Percentiles rank a stretch among this genome's conserved stretches.
Evolutionary conservation across 2,797 vertebrate species (phyloP).

Genomic region (Schizopygopsis malacanthus): DNA sequence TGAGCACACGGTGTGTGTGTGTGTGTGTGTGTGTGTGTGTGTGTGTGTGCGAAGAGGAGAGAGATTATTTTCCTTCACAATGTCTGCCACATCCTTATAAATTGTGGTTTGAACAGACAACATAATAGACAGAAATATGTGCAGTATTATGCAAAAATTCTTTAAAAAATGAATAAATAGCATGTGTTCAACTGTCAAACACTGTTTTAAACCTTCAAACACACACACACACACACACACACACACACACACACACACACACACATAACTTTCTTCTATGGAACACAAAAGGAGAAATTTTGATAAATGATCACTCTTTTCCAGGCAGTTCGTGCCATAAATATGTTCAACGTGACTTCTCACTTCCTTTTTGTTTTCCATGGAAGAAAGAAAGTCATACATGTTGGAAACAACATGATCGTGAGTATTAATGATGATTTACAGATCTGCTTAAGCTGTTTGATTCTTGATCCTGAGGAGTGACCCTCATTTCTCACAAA

Average conservation of each 20-base stretch:
- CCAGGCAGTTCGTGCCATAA: not conserved
- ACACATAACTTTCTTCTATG: not conserved
- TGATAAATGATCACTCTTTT: not conserved
- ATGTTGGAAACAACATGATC: not conserved
- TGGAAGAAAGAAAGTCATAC: not conserved
- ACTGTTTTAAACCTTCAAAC: not conserved
- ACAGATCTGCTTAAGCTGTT: conserved; percentile 2
- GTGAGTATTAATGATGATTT: conserved; percentile 14
- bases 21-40: conserved; percentile 28
- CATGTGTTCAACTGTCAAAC: not conserved
- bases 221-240: not conserved
- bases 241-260: not conserved
- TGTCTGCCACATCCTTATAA: conserved; percentile 29
- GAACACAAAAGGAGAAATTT: not conserved
- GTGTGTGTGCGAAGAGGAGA: conserved; percentile 16
- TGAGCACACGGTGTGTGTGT: conserved; percentile 10
- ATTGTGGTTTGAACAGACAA: conserved; percentile 21
- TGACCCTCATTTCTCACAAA: conserved; percentile 4
- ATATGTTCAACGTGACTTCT: conserved; percentile 6
- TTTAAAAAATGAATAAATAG: not conserved
- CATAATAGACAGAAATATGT: conserved; percentile 12
- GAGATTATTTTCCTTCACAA: conserved; percentile 41
- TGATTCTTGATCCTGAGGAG: not conserved
- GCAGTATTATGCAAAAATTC: not conserved
- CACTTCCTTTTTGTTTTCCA: conserved; percentile 6